Evolutionary conservation across 30 jellyfish, hydroid and myxozoan genomes (phyloP).

Genomic region (Catostylus mosaicus): DNA sequence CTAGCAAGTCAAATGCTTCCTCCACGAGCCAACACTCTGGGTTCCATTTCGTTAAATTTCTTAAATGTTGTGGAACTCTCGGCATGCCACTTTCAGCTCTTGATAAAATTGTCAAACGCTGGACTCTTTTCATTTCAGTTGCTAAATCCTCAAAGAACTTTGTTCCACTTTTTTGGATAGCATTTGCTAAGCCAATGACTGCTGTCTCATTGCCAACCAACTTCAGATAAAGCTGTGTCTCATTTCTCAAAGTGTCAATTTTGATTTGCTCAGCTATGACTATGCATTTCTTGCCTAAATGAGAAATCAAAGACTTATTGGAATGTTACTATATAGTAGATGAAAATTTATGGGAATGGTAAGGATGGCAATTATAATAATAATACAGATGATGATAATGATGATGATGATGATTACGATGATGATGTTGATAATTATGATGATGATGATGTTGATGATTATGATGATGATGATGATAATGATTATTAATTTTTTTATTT

Average conservation of each 20-base stretch:
- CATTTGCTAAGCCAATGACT: not conserved
- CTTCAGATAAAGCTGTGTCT: not conserved
- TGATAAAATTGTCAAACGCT: not conserved
- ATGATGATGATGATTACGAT: not conserved
- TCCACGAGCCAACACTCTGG: not conserved
- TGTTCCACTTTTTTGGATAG: not conserved
- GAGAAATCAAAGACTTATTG: not conserved
- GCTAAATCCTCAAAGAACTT: not conserved
- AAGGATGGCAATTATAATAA: not conserved
- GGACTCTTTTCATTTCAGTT: not conserved
- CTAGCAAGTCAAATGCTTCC: constrained; percentile 2
- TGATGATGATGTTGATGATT: no score
- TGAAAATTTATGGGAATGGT: not conserved
- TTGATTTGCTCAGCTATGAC: not conserved
- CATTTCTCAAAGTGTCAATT: not conserved
- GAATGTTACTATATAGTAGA: not conserved
- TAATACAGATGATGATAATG: not conserved
- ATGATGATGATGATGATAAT: no score
- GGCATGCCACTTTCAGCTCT: not conserved
- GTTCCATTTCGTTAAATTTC: constrained; percentile 18
- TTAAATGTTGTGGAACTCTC: not conserved
- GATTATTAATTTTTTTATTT: no score
- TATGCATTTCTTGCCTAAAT: not conserved
- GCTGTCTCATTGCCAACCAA: not conserved
- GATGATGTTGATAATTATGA: no score